Conservation (phyloP, 2,797 vertebrate species). For the Brachyrhaphis roseni region DNA sequence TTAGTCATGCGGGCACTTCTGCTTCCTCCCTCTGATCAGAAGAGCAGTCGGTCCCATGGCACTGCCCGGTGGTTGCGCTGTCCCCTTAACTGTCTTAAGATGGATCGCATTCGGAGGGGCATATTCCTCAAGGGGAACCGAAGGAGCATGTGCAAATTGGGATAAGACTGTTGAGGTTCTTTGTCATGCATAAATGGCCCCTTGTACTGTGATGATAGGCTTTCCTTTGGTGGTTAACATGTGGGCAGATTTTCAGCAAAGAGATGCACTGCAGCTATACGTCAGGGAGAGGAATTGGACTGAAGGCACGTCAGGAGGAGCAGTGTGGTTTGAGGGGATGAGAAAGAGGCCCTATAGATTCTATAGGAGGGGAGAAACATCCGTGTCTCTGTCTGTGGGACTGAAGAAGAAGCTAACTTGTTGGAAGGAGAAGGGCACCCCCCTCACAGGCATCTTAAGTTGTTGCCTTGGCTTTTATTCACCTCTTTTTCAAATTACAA, state of each 20-base stretch:
- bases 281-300: conserved; percentile 38
- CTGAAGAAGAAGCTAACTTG: conserved; percentile 21
- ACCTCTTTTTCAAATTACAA: conserved; percentile 2
- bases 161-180: conserved; percentile 48
- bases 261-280: conserved; percentile 35
- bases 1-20: conserved; percentile 15
- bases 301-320: conserved; percentile 32
- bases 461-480: neutral
- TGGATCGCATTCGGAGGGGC: conserved; percentile 32
- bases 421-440: conserved; percentile 2
- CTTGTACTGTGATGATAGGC: conserved; percentile 41
- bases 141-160: conserved; percentile 36
- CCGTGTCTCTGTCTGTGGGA: neutral
- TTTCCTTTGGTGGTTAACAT: conserved; percentile 36
- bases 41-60: conserved; percentile 7
- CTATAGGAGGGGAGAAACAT: conserved; percentile 12
- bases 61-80: conserved; percentile 7
- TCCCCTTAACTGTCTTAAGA: conserved; percentile 23
- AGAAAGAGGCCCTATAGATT: conserved; percentile 26
- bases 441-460: neutral
- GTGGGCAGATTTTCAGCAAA: conserved; percentile 27
- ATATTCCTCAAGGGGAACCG: conserved; percentile 20
- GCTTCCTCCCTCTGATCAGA: conserved; percentile 20
- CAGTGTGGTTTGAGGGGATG: conserved; percentile 22
- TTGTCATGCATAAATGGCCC: conserved; percentile 39